Percentiles rank a stretch among this genome's conserved stretches.
Evolutionary conservation across 2,888 invertebrate genomes (phyloP).

Genomic region (Parnassius mnemosyne): DNA sequence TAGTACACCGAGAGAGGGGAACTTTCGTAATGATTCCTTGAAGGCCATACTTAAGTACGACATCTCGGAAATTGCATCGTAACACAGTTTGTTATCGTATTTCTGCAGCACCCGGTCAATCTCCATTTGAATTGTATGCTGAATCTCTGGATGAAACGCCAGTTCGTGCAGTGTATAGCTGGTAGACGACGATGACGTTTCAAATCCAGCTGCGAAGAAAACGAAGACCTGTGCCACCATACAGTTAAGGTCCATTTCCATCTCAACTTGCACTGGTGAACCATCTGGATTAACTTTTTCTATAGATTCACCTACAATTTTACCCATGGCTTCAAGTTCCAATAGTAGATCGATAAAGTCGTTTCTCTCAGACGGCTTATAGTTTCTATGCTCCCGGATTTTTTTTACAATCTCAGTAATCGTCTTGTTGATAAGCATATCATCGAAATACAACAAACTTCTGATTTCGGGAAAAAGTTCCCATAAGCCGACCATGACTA

Average conservation of each 20-base stretch:
- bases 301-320: conserved; percentile 60
- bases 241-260: conserved; percentile 56
- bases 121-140: conserved; percentile 65
- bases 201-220: conserved; percentile 76
- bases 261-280: conserved; percentile 49
- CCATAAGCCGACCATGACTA: conserved; percentile 46
- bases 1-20: conserved; percentile 63
- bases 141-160: conserved; percentile 68
- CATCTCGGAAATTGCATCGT: conserved; percentile 66
- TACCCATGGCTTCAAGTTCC: conserved; percentile 60
- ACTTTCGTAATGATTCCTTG: conserved; percentile 66
- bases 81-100: conserved; percentile 11
- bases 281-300: conserved; percentile 56
- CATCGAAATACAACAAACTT: conserved; percentile 52
- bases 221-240: conserved; percentile 69
- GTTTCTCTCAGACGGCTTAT: conserved; percentile 58
- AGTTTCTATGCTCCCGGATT: conserved; percentile 55
- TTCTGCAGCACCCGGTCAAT: conserved; percentile 60
- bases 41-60: conserved; percentile 64
- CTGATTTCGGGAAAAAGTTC: conserved; percentile 58
- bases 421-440: conserved; percentile 51
- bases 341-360: conserved; percentile 70
- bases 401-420: conserved; percentile 51
- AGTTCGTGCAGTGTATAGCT: conserved; percentile 71
- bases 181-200: conserved; percentile 74